phyloP scores from a whole-genome alignment of 2,113 vertebrate species.

The Corythoichthys haematopterus region DNA sequence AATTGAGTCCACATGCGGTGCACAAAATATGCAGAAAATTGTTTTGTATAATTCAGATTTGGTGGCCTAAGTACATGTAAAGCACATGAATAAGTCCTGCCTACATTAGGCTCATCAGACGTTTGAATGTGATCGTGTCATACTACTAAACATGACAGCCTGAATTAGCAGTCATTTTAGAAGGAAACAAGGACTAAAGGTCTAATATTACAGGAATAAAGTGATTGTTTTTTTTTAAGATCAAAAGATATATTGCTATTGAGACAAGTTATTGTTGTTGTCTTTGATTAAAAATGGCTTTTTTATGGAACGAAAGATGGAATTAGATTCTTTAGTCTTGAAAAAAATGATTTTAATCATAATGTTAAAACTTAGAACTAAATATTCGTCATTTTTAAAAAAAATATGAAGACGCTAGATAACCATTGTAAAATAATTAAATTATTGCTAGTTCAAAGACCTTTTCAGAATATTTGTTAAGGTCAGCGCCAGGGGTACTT shows the following conservation, averaged over 20 bases:
- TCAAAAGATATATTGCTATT: neutral
- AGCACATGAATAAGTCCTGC: neutral
- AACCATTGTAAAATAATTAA: constrained; percentile 6
- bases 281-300: neutral
- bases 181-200: too few species aligned
- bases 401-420: constrained; percentile 9
- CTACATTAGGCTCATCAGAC: neutral
- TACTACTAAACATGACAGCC: neutral
- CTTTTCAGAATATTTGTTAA: neutral
- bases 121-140: neutral
- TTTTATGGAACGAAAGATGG: neutral
- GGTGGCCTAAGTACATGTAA: neutral
- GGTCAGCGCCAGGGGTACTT: neutral
- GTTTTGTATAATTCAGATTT: neutral
- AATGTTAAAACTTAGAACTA: neutral
- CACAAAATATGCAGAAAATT: neutral
- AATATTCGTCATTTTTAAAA: constrained; percentile 24
- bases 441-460: neutral
- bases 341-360: neutral
- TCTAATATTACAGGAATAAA: neutral
- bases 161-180: too few species aligned
- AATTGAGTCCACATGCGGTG: neutral
- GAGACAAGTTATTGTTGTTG: neutral
- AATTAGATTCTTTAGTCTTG: neutral
- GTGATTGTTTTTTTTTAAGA: neutral